Evolutionary conservation across 1,140 invertebrate species (phyloP).

Genomic region (Diorhabda elongata): DNA sequence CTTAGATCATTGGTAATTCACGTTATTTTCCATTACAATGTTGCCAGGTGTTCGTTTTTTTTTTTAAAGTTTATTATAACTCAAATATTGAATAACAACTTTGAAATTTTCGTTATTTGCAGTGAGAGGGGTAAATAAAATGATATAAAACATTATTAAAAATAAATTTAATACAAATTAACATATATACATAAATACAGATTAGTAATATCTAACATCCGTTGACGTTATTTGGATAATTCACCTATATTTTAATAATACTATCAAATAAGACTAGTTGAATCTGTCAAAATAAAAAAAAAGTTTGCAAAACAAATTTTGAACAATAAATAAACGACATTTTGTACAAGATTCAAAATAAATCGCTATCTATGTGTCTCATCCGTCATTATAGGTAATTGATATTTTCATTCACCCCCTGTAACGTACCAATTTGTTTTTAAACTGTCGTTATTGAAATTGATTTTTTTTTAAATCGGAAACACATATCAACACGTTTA

Average conservation of each 20-base stretch:
- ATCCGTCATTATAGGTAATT: neutral
- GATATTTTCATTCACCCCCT: constrained; percentile 7
- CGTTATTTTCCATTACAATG: too few species aligned
- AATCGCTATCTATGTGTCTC: neutral
- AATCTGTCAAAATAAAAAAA: constrained; percentile 2
- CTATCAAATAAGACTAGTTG: constrained; percentile 22
- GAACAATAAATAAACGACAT: neutral
- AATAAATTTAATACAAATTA: constrained; percentile 26
- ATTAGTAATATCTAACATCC: neutral
- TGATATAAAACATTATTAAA: constrained; percentile 12
- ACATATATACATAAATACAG: constrained; percentile 27
- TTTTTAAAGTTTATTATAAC: too few species aligned
- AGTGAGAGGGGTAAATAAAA: too few species aligned
- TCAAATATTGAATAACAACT: too few species aligned
- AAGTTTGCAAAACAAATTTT: neutral
- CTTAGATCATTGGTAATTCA: too few species aligned
- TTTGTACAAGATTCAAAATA: constrained; percentile 7
- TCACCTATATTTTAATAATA: constrained; percentile 21
- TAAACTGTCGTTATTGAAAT: neutral
- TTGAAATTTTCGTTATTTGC: too few species aligned
- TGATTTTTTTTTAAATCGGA: neutral
- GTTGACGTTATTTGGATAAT: constrained; percentile 6
- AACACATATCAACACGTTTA: too few species aligned
- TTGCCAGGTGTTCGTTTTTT: too few species aligned
- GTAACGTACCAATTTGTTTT: neutral